Base-by-base conservation (phyloP, 2,888 invertebrate genomes). In the Tryphoninae sp. region DNA sequence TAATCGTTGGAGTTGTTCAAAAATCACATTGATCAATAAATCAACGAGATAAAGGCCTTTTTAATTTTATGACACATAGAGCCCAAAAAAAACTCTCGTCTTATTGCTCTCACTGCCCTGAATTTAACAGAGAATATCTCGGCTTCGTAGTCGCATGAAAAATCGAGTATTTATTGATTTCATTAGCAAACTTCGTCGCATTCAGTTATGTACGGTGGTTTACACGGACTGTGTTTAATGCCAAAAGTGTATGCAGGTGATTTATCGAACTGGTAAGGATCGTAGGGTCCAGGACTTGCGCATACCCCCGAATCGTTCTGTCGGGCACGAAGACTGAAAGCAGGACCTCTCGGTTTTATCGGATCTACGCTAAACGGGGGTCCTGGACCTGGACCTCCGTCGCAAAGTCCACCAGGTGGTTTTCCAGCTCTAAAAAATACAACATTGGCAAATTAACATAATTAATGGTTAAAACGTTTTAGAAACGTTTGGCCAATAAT, bases 161-260 rank as follows among this genome's bases (percentile, higher is more conserved):
- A 55, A 55, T 68, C n/a, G 22, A 49, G 9, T 45, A 22, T 68
- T 61, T 72, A 16, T 33, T 53, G 9, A 45, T 45, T 45, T 45
- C 13, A 45, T 83, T 62, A 88, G 23, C 86, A 88, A 11, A 79
- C 62, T 40, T 89, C 88, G 62, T 91, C 91, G 62, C 90, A 89
- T 67, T 89, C 87, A 2, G 87, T 86, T 23, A 95, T 93, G 90
- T 94, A 93, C 4, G 95, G 94, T 53, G 93, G 92, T n/a, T 92
- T 91, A 86, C 93, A 94, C 61, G 92, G 92, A n/a, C 91, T 92
- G 88, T 94, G 94, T 82, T 93, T 93, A n/a, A 92, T 90, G 59
- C 95, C 95, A 88, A 95, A 95, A 33, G 94, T 94, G 86, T 93
- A 95, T 2, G 93, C 91, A 71, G 93, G 93, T 9, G 92, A 92